Evolutionary conservation across 1,140 invertebrate genomes (phyloP).

Genomic region (Pogonus chalceus): DNA sequence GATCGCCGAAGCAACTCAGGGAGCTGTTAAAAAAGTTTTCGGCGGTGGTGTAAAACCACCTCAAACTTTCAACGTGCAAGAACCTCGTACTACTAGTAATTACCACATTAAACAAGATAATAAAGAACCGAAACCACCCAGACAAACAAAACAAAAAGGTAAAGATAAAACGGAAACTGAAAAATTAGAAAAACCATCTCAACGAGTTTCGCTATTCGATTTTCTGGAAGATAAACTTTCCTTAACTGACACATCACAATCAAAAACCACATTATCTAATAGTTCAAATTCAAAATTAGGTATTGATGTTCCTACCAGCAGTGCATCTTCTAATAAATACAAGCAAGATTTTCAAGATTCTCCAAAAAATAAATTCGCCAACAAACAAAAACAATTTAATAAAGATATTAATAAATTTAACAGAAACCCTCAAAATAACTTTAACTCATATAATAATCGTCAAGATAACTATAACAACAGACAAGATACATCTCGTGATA

Average conservation of each 20-base stretch:
- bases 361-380: slow-evolving; percentile 29
- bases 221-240: slow-evolving; percentile 77
- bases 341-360: slow-evolving; percentile 17
- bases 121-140: slow-evolving; percentile 31
- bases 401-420: slow-evolving; percentile 19
- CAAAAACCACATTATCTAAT: slow-evolving; percentile 9
- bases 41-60: slow-evolving; percentile 55
- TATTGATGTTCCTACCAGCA: slow-evolving; percentile 13
- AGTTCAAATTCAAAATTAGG: slow-evolving; percentile 6
- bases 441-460: slow-evolving; percentile 1
- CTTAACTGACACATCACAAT: slow-evolving; percentile 27
- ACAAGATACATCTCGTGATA: slow-evolving; percentile 5
- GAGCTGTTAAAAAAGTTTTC: slow-evolving; percentile 69
- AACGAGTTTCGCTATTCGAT: slow-evolving; percentile 76
- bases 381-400: slow-evolving; percentile 20
- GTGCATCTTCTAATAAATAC: slow-evolving; percentile 19
- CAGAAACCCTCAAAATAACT: neutral
- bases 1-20: slow-evolving; percentile 74
- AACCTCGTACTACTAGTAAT: slow-evolving; percentile 32
- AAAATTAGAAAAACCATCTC: slow-evolving; percentile 66
- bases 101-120: slow-evolving; percentile 19
- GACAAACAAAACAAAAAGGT: slow-evolving; percentile 37
- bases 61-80: slow-evolving; percentile 32
- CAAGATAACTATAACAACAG: slow-evolving; percentile 12
- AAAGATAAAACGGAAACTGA: slow-evolving; percentile 34